A percentile compares a stretch with the other conserved stretches of the same genome.
Evolutionary conservation across 2,888 invertebrate species (phyloP).

Genomic region (Coleophora deauratella): DNA sequence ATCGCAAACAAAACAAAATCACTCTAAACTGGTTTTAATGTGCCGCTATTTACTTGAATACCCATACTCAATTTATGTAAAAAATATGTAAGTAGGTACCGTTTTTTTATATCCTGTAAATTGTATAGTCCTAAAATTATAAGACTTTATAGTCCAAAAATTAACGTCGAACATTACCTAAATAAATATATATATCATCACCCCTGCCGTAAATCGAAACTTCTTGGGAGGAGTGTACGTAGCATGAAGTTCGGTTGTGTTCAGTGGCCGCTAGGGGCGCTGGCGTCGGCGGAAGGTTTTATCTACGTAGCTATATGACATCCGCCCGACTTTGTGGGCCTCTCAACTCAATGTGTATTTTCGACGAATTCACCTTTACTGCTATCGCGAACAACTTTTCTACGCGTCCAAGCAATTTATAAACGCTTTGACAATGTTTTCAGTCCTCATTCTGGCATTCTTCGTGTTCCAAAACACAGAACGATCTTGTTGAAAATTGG

Average conservation of each 20-base stretch:
- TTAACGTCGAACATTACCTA: conserved; percentile 5
- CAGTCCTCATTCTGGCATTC: not conserved
- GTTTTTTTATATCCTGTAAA: too few species aligned
- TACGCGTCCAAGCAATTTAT: conserved; percentile 40
- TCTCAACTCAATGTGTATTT: conserved; percentile 55
- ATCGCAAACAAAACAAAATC: too few species aligned
- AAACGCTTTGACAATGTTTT: conserved; percentile 33
- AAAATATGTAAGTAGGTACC: too few species aligned
- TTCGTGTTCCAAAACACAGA: too few species aligned
- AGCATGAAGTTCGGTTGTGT: conserved; percentile 60
- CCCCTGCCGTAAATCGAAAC: conserved; percentile 20
- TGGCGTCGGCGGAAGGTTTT: conserved; percentile 70
- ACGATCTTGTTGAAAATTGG: too few species aligned
- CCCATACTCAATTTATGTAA: too few species aligned
- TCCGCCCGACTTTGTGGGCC: conserved; percentile 65
- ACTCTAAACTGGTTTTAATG: too few species aligned
- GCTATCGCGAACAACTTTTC: conserved; percentile 59
- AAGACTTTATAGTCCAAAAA: too few species aligned
- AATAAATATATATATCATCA: conserved; percentile 24
- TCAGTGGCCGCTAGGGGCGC: conserved; percentile 60
- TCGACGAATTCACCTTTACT: conserved; percentile 54
- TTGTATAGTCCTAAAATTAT: too few species aligned
- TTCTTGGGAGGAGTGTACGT: conserved; percentile 49
- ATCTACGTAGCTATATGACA: conserved; percentile 72
- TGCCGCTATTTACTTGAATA: too few species aligned